These are phyloP conservation scores for Seladonia tumulorum DNA, from an alignment of 2,888 invertebrate genomes.

Conservation along the genomic window DNA sequence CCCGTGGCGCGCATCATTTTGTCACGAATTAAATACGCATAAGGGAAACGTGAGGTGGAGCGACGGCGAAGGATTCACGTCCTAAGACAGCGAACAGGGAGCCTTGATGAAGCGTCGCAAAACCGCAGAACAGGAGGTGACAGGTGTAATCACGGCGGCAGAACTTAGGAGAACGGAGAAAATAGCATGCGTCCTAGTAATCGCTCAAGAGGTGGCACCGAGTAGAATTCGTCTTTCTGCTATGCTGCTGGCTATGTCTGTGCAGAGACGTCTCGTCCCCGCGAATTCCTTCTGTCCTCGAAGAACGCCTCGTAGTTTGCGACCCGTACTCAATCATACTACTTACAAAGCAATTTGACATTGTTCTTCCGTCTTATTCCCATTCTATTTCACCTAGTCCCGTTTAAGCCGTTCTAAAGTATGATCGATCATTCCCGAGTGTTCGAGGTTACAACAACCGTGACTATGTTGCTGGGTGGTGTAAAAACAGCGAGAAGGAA, in stretches of 20 bases:
- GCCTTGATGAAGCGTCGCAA: conserved; percentile 32
- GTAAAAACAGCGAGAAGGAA: neutral
- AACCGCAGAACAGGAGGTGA: conserved; percentile 60
- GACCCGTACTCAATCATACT: conserved; percentile 33
- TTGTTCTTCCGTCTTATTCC: conserved; percentile 27
- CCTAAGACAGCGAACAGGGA: conserved; percentile 21
- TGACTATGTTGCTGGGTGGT: neutral
- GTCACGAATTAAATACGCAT: neutral
- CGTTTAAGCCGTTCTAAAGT: neutral
- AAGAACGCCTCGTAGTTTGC: conserved; percentile 62
- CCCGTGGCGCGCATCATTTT: neutral
- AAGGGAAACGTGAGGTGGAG: neutral
- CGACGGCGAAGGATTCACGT: neutral
- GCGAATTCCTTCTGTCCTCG: conserved; percentile 63
- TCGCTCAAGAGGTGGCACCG: conserved; percentile 74
- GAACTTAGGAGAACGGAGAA: conserved; percentile 58
- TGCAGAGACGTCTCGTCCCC: conserved; percentile 60
- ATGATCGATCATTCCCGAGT: conserved; percentile 23
- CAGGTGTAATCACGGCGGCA: conserved; percentile 61
- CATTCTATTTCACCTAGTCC: neutral
- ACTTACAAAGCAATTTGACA: conserved; percentile 33
- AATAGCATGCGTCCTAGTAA: conserved; percentile 74
- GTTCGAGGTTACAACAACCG: neutral
- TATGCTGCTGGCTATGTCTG: conserved; percentile 24
- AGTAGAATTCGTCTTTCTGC: conserved; percentile 57